These are phyloP conservation scores for Hirtodrosophila histrioides DNA, from an alignment of 2,888 invertebrate genomes.

Conservation along the genomic window DNA sequence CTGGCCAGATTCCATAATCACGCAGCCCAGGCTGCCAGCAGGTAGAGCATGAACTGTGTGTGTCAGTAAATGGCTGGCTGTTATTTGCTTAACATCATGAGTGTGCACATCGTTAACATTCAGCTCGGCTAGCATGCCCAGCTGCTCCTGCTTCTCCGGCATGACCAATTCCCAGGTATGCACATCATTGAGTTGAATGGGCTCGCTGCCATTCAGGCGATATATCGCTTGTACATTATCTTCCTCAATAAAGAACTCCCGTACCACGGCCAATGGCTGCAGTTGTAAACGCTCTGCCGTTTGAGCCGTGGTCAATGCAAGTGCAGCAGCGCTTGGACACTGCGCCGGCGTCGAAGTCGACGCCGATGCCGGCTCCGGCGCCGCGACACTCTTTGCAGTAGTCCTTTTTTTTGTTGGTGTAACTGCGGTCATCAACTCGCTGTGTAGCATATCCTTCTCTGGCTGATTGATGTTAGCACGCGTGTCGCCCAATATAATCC, in stretches of 20 bases:
- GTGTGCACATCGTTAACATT: conserved; percentile 91
- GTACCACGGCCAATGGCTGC: conserved; percentile 59
- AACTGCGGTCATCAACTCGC: conserved; percentile 37
- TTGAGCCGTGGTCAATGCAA: conserved; percentile 92
- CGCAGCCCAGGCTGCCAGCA: conserved; percentile 95
- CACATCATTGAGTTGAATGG: conserved; percentile 93
- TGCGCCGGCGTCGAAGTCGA: no score
- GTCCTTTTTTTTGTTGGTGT: not conserved
- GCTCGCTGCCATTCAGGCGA: conserved; percentile 84
- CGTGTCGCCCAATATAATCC: conserved; percentile 60
- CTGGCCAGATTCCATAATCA: conserved; percentile 97
- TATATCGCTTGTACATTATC: conserved; percentile 32
- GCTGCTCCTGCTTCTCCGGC: conserved; percentile 90
- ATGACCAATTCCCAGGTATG: conserved; percentile 89
- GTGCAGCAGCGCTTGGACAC: conserved; percentile 91
- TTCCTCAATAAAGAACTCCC: conserved; percentile 53
- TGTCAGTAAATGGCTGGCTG: conserved; percentile 95
- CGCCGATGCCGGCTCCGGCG: not conserved
- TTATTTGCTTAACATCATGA: conserved; percentile 98
- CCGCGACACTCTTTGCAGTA: no score
- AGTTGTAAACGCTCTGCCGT: conserved; percentile 85
- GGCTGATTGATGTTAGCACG: conserved; percentile 86
- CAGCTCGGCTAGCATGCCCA: conserved; percentile 90
- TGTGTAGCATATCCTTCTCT: conserved; percentile 94
- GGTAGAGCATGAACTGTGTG: conserved; percentile 95